phyloP scores from a whole-genome alignment of 2,113 vertebrate genomes.

The Mustelus asterias region DNA sequence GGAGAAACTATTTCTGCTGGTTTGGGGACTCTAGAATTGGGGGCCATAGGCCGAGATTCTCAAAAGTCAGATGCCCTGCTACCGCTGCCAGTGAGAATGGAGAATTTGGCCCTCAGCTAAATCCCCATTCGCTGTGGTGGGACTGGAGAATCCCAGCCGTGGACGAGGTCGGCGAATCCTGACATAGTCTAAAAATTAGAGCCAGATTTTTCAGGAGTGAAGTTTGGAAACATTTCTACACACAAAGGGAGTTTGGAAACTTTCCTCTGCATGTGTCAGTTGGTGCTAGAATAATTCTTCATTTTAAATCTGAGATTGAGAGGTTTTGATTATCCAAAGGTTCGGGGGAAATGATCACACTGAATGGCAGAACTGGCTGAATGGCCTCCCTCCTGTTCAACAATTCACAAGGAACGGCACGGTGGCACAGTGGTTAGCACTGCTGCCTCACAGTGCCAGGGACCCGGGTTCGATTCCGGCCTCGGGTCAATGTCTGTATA shows the following conservation, averaged over 20 bases:
- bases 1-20: neutral
- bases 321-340: neutral
- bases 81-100: too few species aligned
- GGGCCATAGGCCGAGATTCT: too few species aligned
- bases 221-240: neutral
- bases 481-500: too few species aligned
- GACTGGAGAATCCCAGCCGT: too few species aligned
- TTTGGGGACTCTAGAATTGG: neutral
- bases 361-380: neutral
- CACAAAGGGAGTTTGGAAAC: neutral
- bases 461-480: too few species aligned
- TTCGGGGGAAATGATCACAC: neutral
- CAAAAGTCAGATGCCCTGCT: too few species aligned
- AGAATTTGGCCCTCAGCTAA: too few species aligned
- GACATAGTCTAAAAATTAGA: neutral
- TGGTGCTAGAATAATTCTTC: neutral
- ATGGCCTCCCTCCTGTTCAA: neutral
- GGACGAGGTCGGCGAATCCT: too few species aligned
- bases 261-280: neutral
- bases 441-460: too few species aligned
- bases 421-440: too few species aligned
- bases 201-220: neutral
- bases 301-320: neutral
- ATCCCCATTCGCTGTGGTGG: too few species aligned
- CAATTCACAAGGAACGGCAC: too few species aligned